Percentiles rank a stretch among this genome's conserved stretches.
phyloP scores from a whole-genome alignment of 2,113 vertebrate genomes.

The Oplegnathus fasciatus region DNA sequence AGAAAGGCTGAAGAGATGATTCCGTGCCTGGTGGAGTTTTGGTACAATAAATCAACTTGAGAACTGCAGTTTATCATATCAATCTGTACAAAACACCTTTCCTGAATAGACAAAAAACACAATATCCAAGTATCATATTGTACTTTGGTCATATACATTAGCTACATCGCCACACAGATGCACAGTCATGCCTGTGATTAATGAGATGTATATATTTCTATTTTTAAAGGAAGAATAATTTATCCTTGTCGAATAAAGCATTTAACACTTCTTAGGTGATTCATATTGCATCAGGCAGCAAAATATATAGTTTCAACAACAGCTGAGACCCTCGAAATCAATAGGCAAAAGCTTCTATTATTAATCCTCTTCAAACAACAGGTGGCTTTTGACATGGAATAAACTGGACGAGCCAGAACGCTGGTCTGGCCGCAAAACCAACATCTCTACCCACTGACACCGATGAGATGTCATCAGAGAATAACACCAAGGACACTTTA shows the following conservation, averaged over 20 bases:
- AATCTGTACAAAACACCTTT: neutral
- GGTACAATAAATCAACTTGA: neutral
- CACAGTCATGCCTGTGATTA: constrained; percentile 23
- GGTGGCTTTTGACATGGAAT: constrained; percentile 32
- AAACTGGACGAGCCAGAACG: neutral
- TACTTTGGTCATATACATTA: constrained; percentile 25
- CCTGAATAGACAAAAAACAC: constrained; percentile 12
- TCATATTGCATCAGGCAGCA: neutral
- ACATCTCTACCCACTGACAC: neutral
- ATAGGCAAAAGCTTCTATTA: constrained; percentile 27
- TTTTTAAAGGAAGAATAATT: neutral
- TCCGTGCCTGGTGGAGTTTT: neutral
- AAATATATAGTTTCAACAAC: constrained; percentile 15
- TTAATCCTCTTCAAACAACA: constrained; percentile 33
- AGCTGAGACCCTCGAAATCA: constrained; percentile 24
- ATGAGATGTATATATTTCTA: neutral
- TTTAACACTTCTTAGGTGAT: neutral
- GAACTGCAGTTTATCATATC: neutral
- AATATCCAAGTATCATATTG: constrained; percentile 19
- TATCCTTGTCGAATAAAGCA: neutral
- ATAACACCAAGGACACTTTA: constrained; percentile 33
- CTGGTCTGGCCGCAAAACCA: neutral
- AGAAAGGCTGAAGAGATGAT: neutral
- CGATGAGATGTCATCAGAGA: constrained; percentile 13
- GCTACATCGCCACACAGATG: constrained; percentile 2